Conservation (phyloP, 1,140 invertebrate species). For the Eumeta japonica region DNA sequence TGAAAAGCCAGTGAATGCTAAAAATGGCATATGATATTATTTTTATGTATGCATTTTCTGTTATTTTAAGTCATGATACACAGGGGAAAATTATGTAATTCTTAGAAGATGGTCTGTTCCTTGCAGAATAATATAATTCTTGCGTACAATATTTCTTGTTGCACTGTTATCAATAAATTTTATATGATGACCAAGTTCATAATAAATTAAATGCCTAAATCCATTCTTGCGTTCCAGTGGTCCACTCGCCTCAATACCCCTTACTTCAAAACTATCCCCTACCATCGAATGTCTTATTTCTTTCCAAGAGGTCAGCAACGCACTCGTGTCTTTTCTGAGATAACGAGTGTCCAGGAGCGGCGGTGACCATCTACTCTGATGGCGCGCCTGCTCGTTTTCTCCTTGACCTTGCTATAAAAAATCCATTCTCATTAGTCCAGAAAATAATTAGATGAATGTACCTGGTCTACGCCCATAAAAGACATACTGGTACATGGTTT, state of each 20-base stretch:
- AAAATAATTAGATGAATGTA: slow-evolving; percentile 48
- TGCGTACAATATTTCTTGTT: slow-evolving; percentile 69
- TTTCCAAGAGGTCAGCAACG: too few relatives aligned
- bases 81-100: slow-evolving; percentile 62
- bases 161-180: slow-evolving; percentile 60
- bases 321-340: too few relatives aligned
- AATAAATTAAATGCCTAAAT: too few relatives aligned
- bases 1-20: slow-evolving; percentile 56
- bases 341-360: too few relatives aligned
- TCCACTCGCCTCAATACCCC: too few relatives aligned
- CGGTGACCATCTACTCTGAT: too few relatives aligned
- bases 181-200: slow-evolving; percentile 34
- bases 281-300: too few relatives aligned
- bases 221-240: too few relatives aligned
- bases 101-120: slow-evolving; percentile 70
- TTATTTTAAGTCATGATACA: slow-evolving; percentile 58
- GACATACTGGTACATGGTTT: slow-evolving; percentile 73
- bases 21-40: too few relatives aligned
- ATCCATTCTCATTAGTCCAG: slow-evolving; percentile 31
- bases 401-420: too few relatives aligned
- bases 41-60: slow-evolving; percentile 68
- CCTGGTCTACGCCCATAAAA: slow-evolving; percentile 71
- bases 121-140: slow-evolving; percentile 65
- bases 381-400: too few relatives aligned
- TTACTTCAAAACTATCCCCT: too few relatives aligned